Evolutionary conservation across 2,888 invertebrate genomes (phyloP).

Genomic region (Microplitis deprimator): DNA sequence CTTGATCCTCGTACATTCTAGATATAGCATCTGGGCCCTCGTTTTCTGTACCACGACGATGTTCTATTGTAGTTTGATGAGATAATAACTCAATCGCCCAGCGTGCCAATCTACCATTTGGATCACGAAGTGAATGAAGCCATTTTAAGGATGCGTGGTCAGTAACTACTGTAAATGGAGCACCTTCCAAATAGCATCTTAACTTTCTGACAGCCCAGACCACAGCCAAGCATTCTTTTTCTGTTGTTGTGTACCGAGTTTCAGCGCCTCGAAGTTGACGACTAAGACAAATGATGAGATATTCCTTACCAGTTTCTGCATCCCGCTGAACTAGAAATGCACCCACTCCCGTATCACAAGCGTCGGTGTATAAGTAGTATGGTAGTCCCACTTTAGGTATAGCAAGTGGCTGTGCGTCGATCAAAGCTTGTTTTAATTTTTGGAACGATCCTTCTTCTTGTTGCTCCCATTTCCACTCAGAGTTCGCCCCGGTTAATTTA

Average conservation of each 20-base stretch:
- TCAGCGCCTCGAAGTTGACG: constrained; percentile 37
- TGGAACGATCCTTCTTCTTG: neutral
- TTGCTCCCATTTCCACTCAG: neutral
- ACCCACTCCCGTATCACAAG: too few relatives aligned
- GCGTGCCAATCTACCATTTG: neutral
- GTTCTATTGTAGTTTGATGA: neutral
- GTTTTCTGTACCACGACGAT: neutral
- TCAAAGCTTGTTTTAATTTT: constrained; percentile 10
- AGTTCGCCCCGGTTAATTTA: neutral
- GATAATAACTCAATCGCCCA: neutral
- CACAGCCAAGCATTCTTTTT: too few relatives aligned
- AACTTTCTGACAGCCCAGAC: too few relatives aligned
- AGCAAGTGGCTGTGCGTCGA: too few relatives aligned
- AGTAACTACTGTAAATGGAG: too few relatives aligned
- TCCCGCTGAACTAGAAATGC: too few relatives aligned
- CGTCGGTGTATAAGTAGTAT: constrained; percentile 48
- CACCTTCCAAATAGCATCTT: too few relatives aligned
- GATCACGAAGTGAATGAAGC: too few relatives aligned
- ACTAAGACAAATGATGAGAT: constrained; percentile 46
- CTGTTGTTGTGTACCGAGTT: too few relatives aligned
- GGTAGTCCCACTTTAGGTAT: too few relatives aligned
- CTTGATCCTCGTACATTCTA: neutral
- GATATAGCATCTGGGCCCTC: neutral
- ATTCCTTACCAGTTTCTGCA: too few relatives aligned
- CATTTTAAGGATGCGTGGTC: too few relatives aligned